Percentiles rank a stretch among this genome's conserved stretches.
Conservation (phyloP, 2,797 vertebrate species). For the Furcifer pardalis region DNA sequence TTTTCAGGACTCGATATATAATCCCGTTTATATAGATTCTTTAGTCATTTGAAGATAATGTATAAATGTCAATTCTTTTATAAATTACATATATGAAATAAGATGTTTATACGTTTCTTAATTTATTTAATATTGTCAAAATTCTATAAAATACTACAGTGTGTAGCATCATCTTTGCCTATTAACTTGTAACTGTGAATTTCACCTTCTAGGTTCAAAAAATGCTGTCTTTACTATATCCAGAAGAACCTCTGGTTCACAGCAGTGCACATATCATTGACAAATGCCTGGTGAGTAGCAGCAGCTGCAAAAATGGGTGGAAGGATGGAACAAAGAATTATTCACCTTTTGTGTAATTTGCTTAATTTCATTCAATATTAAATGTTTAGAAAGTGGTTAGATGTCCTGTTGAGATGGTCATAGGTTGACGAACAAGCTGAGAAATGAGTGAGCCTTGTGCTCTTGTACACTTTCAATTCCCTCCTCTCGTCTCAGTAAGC, state of each 20-base stretch:
- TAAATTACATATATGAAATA: too few relatives aligned
- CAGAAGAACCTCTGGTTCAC: conserved; percentile 89
- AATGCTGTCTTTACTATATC: conserved; percentile 77
- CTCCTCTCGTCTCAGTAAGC: not conserved
- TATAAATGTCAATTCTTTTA: too few relatives aligned
- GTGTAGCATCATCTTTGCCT: not conserved
- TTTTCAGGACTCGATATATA: not conserved
- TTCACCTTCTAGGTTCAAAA: conserved; percentile 83
- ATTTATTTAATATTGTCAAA: too few relatives aligned
- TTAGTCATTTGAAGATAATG: conserved; percentile 5
- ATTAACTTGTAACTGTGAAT: conserved; percentile 40
- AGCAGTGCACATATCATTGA: conserved; percentile 86
- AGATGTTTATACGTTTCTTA: too few relatives aligned
- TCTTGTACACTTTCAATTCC: not conserved
- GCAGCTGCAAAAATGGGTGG: not conserved
- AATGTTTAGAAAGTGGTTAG: not conserved
- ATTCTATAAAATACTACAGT: not conserved
- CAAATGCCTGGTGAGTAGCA: conserved; percentile 83
- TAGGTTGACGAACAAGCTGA: not conserved
- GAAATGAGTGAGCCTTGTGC: not conserved
- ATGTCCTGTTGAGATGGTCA: not conserved
- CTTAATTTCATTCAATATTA: not conserved
- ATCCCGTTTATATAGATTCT: not conserved
- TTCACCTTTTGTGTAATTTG: conserved; percentile 19
- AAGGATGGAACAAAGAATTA: not conserved